Percentiles rank a stretch among this genome's conserved stretches.
These are phyloP conservation scores for Rhynchotus rufescens DNA, from an alignment of 2,797 vertebrate genomes.

Conservation along the genomic window DNA sequence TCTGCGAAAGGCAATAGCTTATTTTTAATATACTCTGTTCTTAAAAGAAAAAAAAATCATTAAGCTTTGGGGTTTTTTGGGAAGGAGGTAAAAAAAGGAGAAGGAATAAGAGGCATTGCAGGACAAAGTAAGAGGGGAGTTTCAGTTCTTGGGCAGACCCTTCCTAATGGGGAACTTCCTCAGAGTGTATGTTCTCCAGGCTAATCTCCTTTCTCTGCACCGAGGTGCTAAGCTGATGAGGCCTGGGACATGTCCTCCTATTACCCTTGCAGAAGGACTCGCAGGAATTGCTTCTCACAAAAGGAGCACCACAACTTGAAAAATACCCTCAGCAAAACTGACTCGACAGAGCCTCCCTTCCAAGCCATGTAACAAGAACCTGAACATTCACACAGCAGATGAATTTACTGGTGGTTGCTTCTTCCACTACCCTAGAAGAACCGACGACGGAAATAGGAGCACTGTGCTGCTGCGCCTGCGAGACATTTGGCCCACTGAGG, in stretches of 20 bases:
- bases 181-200: background rate
- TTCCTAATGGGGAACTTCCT: background rate
- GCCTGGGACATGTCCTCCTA: background rate
- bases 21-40: background rate
- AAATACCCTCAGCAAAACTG: accelerated
- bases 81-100: background rate
- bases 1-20: background rate
- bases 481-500: background rate
- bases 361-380: background rate
- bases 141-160: background rate
- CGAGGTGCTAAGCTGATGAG: background rate
- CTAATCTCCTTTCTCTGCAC: background rate
- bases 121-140: background rate
- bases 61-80: background rate
- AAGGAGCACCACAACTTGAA: background rate
- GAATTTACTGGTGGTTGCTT: background rate
- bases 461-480: background rate
- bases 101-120: background rate
- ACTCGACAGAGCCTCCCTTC: background rate
- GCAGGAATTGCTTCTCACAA: background rate
- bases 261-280: background rate
- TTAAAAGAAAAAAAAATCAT: background rate
- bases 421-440: background rate
- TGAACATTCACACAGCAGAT: background rate
- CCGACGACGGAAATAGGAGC: background rate